These are phyloP conservation scores for Cheilosia grossa DNA, from an alignment of 2,888 invertebrate genomes.

Conservation along the genomic window DNA sequence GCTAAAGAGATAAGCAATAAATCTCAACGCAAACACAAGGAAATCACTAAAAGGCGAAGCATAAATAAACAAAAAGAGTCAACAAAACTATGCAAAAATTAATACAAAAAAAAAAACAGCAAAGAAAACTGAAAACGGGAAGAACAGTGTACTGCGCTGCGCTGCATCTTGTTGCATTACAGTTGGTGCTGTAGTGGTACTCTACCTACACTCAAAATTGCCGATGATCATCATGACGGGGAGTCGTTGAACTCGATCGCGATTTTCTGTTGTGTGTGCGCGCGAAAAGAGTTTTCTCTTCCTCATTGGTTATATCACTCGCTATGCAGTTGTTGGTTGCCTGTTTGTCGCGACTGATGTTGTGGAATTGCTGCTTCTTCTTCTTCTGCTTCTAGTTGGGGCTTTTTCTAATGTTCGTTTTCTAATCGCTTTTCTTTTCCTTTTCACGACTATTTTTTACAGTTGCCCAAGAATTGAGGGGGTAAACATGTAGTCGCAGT, in stretches of 20 bases:
- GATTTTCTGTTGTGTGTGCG: conserved; percentile 51
- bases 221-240: conserved; percentile 46
- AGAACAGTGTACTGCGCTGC: conserved; percentile 46
- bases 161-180: conserved; percentile 12
- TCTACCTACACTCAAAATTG: conserved; percentile 76
- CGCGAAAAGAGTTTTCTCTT: conserved; percentile 70
- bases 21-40: conserved; percentile 62
- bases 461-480: conserved; percentile 46
- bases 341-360: not conserved
- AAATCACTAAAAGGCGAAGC: conserved; percentile 57
- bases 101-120: conserved; percentile 11
- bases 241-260: conserved; percentile 71
- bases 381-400: conserved; percentile 22
- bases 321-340: conserved; percentile 65
- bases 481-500: conserved; percentile 9
- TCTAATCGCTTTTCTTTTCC: conserved; percentile 12
- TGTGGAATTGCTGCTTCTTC: conserved; percentile 59
- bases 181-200: conserved; percentile 3
- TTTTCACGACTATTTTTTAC: conserved; percentile 65
- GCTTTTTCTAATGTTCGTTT: not conserved
- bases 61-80: conserved; percentile 53
- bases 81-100: conserved; percentile 54
- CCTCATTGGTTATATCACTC: conserved; percentile 73
- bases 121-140: conserved; percentile 47
- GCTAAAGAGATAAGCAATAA: conserved; percentile 54